A percentile compares a stretch with the other conserved stretches of the same genome.
phyloP scores from a whole-genome alignment of 2,888 invertebrate genomes.

The Cyaniris semiargus region DNA sequence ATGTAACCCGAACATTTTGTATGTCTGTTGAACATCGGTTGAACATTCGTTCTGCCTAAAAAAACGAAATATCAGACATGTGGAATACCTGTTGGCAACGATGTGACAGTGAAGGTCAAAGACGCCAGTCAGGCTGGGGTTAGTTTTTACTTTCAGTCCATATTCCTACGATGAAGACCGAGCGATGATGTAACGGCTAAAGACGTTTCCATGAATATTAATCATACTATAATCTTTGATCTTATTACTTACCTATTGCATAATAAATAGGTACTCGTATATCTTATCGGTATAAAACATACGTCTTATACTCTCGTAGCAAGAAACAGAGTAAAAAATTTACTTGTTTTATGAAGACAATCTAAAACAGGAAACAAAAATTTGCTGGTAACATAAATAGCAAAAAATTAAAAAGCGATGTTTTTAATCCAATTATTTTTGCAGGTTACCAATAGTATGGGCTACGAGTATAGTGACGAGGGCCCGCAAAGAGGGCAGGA shows the following conservation, averaged over 20 bases:
- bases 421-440: slow-evolving; percentile 37
- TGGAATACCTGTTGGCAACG: not conserved
- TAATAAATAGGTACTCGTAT: slow-evolving; percentile 12
- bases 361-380: not conserved
- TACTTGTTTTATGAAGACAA: not conserved
- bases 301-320: not conserved
- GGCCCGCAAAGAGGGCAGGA: slow-evolving; percentile 93
- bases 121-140: not conserved
- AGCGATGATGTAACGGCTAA: slow-evolving; percentile 1
- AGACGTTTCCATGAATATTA: slow-evolving; percentile 14
- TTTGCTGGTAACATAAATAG: slow-evolving; percentile 9
- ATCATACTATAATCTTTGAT: slow-evolving; percentile 4
- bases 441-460: slow-evolving; percentile 92
- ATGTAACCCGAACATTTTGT: not conserved
- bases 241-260: slow-evolving; percentile 9
- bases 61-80: not conserved
- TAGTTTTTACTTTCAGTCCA: not conserved
- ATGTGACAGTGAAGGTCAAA: slow-evolving; percentile 7
- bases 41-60: not conserved
- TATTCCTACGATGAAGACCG: not conserved
- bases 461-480: slow-evolving; percentile 93
- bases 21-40: not conserved
- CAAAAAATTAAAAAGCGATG: not conserved
- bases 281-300: not conserved
- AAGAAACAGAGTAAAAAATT: not conserved